phyloP scores from a whole-genome alignment of 1,140 invertebrate genomes.

The Philopotamus ludificatus region DNA sequence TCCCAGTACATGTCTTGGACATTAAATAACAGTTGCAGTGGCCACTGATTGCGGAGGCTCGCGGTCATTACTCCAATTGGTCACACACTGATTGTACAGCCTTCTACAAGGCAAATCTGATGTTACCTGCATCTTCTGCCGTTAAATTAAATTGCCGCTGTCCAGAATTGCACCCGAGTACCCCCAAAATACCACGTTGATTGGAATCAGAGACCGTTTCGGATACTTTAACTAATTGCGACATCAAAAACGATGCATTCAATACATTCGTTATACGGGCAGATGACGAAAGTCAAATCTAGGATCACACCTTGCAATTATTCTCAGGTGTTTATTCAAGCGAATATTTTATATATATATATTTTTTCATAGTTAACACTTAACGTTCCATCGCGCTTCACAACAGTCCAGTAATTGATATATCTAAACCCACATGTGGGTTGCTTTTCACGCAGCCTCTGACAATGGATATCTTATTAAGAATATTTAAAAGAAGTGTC shows the following conservation, averaged over 20 bases:
- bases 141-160: slow-evolving; percentile 5
- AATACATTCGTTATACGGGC: no score
- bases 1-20: no score
- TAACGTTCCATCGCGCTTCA: background rate
- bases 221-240: background rate
- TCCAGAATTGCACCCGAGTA: background rate
- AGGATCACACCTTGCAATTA: no score
- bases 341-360: no score
- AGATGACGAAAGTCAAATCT: no score
- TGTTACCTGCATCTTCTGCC: background rate
- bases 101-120: background rate
- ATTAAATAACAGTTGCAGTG: background rate
- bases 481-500: slow-evolving; percentile 39
- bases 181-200: background rate
- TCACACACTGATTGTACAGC: background rate
- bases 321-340: no score
- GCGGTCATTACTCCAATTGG: background rate
- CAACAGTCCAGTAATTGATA: slow-evolving; percentile 38
- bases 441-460: slow-evolving; percentile 3
- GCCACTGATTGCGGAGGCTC: background rate
- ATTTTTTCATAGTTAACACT: background rate
- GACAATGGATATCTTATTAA: slow-evolving; percentile 41
- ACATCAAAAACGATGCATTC: no score
- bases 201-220: background rate
- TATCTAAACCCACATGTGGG: slow-evolving; percentile 34